Evolutionary conservation across 2,797 vertebrate genomes (phyloP).

Genomic region (Chiroxiphia lanceolata): DNA sequence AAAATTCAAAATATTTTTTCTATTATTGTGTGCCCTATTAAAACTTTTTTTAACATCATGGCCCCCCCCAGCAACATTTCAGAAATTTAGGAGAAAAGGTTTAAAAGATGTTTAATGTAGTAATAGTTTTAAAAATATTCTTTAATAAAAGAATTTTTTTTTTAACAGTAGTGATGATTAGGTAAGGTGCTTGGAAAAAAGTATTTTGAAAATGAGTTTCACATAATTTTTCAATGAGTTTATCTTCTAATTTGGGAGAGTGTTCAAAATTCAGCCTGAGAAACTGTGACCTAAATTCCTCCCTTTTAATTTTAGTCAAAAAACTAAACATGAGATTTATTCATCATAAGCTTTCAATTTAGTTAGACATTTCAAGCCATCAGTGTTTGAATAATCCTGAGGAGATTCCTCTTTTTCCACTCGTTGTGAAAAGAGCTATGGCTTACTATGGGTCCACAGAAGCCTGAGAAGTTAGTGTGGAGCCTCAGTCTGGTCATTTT

Average conservation of each 20-base stretch:
- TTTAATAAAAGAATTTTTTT: background rate
- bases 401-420: background rate
- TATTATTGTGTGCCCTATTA: background rate
- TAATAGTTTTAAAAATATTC: background rate
- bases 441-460: background rate
- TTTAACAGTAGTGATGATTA: background rate
- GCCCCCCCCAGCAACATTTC: fast-evolving
- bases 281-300: background rate
- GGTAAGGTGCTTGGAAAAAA: background rate
- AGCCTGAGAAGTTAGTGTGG: background rate
- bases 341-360: background rate
- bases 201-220: background rate
- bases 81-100: background rate
- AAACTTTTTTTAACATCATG: background rate
- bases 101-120: background rate
- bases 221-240: background rate
- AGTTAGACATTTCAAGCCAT: background rate
- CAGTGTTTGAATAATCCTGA: background rate
- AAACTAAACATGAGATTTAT: background rate
- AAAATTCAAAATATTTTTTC: background rate
- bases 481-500: background rate
- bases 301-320: slow-evolving; percentile 3
- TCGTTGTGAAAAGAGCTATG: background rate
- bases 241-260: background rate
- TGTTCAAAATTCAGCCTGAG: background rate